Evolutionary conservation across 2,113 vertebrate genomes (phyloP).

Genomic region (Cebidichthys violaceus): DNA sequence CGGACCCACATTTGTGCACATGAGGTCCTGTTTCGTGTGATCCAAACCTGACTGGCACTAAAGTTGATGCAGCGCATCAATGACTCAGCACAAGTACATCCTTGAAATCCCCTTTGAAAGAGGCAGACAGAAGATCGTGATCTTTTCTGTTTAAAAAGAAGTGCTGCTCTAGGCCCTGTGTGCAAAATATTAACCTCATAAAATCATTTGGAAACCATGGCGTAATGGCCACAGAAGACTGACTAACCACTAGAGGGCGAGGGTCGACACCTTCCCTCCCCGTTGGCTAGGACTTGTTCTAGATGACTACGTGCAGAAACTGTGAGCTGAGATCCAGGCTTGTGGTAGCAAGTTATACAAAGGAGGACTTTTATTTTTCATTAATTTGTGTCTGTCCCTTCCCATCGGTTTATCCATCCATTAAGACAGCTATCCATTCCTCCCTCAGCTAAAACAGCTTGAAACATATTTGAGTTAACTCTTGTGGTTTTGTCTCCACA

Average conservation of each 20-base stretch:
- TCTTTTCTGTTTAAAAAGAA: slow-evolving; percentile 13
- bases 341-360: neutral
- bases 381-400: neutral
- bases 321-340: neutral
- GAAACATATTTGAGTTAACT: neutral
- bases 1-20: neutral
- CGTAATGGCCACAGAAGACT: neutral
- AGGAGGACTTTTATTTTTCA: neutral
- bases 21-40: neutral
- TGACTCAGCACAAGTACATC: slow-evolving; percentile 30
- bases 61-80: slow-evolving; percentile 35
- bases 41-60: slow-evolving; percentile 28
- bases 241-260: slow-evolving; percentile 9
- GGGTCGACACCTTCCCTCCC: neutral
- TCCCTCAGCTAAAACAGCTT: neutral
- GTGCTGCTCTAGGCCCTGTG: neutral
- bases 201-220: neutral
- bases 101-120: slow-evolving; percentile 40
- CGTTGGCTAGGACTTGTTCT: neutral
- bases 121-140: slow-evolving; percentile 19
- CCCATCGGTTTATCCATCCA: neutral
- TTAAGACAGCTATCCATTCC: neutral
- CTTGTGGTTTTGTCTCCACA: neutral
- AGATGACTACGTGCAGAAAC: neutral
- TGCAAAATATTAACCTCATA: slow-evolving; percentile 22